phyloP scores from a whole-genome alignment of 2,888 invertebrate genomes.

The Agapostemon virescens region DNA sequence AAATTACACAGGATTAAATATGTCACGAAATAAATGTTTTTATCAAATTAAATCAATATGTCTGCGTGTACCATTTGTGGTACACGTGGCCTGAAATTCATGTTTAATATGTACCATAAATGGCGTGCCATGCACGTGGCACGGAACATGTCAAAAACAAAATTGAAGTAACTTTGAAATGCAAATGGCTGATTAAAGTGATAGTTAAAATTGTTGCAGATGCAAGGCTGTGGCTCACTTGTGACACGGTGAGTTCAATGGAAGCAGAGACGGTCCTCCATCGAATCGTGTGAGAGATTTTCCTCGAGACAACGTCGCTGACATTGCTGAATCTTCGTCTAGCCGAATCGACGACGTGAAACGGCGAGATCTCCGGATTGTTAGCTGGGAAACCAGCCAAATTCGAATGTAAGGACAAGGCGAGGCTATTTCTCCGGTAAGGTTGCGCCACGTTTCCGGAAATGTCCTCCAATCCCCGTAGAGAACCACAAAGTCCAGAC shows the following conservation, averaged over 20 bases:
- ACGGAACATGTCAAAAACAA: too few species aligned
- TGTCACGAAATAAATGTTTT: too few species aligned
- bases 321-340: constrained; percentile 89
- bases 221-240: constrained; percentile 58
- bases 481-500: constrained; percentile 56
- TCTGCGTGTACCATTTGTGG: too few species aligned
- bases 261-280: constrained; percentile 80
- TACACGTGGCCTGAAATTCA: too few species aligned
- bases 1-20: too few species aligned
- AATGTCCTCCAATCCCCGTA: constrained; percentile 54
- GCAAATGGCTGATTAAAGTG: not conserved
- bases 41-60: too few species aligned
- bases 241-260: constrained; percentile 74
- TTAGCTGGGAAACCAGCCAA: constrained; percentile 70
- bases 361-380: constrained; percentile 67
- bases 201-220: too few species aligned
- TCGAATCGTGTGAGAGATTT: constrained; percentile 90
- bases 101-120: too few species aligned
- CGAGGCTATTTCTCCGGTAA: constrained; percentile 70
- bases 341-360: constrained; percentile 78
- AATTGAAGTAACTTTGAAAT: too few species aligned
- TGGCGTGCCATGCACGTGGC: too few species aligned
- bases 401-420: constrained; percentile 73
- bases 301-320: constrained; percentile 88
- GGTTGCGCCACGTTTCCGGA: constrained; percentile 37